A percentile compares a stretch with the other conserved stretches of the same genome.
These are phyloP conservation scores for Nesogale talazaci DNA, from an alignment of 2,113 vertebrate genomes.

Conservation along the genomic window DNA sequence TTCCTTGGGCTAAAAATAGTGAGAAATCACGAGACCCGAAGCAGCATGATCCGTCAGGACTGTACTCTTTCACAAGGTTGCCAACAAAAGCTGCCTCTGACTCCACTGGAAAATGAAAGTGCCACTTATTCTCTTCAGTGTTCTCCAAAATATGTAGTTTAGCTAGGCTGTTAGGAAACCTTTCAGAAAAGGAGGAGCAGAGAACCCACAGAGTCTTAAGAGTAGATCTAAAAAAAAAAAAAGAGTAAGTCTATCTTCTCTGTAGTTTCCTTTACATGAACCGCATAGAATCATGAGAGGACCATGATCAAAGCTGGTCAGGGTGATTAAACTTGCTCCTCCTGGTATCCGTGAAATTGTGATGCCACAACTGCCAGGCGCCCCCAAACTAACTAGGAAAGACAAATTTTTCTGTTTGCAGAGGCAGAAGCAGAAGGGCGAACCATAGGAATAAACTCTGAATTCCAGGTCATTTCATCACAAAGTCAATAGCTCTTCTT, in stretches of 20 bases:
- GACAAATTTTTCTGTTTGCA: slow-evolving; percentile 61
- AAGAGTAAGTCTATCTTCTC: not conserved
- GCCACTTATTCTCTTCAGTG: not conserved
- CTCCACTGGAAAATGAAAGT: slow-evolving; percentile 60
- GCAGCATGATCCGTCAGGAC: not conserved
- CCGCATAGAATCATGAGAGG: not conserved
- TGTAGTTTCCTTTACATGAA: not conserved
- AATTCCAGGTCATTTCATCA: slow-evolving; percentile 82
- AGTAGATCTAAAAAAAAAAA: not conserved
- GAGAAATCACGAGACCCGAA: slow-evolving; percentile 61
- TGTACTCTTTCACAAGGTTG: slow-evolving; percentile 56
- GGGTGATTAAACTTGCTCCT: slow-evolving; percentile 73
- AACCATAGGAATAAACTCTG: slow-evolving; percentile 72
- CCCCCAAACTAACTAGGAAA: slow-evolving; percentile 68
- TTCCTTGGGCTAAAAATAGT: slow-evolving; percentile 77
- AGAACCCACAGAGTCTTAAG: not conserved
- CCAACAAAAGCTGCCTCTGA: slow-evolving; percentile 74
- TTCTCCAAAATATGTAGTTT: not conserved
- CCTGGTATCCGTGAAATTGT: slow-evolving; percentile 70
- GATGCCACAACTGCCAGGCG: slow-evolving; percentile 56
- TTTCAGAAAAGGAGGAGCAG: slow-evolving; percentile 33
- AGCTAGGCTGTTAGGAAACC: slow-evolving; percentile 39
- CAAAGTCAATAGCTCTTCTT: slow-evolving; percentile 86
- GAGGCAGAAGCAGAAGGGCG: slow-evolving; percentile 68
- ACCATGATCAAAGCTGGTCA: slow-evolving; percentile 53